phyloP scores from a whole-genome alignment of 2,797 vertebrate genomes.

The Naso thynnoides region DNA sequence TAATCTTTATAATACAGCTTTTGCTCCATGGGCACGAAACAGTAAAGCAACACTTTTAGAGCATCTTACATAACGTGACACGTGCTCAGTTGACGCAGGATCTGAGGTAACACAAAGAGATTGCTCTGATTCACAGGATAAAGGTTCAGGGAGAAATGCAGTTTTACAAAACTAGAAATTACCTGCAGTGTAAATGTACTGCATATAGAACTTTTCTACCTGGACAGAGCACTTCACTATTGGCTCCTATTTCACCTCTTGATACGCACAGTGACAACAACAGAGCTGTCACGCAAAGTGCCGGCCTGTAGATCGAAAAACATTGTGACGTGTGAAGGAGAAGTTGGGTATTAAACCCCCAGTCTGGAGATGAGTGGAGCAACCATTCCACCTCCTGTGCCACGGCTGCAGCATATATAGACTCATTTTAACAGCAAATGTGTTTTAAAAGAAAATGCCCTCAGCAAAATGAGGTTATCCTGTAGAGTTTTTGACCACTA shows the following conservation, averaged over 20 bases:
- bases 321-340: background rate
- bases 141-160: background rate
- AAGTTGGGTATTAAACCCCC: background rate
- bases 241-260: background rate
- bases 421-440: background rate
- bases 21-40: slow-evolving; percentile 19
- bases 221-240: background rate
- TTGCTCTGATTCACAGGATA: background rate
- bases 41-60: slow-evolving; percentile 10
- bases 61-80: slow-evolving; percentile 28
- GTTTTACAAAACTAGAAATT: slow-evolving; percentile 10
- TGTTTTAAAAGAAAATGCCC: background rate
- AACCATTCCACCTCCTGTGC: too few species aligned
- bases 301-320: background rate
- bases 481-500: too few species aligned
- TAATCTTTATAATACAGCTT: slow-evolving; percentile 34
- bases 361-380: background rate
- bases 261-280: background rate
- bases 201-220: background rate
- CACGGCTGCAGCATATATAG: background rate
- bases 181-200: background rate
- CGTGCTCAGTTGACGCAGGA: slow-evolving; percentile 19
- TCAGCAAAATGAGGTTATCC: too few species aligned
- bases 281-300: background rate
- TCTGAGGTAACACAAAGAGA: slow-evolving; percentile 9